phyloP scores from a whole-genome alignment of 2,888 invertebrate species.

The Perithous albicinctus region DNA sequence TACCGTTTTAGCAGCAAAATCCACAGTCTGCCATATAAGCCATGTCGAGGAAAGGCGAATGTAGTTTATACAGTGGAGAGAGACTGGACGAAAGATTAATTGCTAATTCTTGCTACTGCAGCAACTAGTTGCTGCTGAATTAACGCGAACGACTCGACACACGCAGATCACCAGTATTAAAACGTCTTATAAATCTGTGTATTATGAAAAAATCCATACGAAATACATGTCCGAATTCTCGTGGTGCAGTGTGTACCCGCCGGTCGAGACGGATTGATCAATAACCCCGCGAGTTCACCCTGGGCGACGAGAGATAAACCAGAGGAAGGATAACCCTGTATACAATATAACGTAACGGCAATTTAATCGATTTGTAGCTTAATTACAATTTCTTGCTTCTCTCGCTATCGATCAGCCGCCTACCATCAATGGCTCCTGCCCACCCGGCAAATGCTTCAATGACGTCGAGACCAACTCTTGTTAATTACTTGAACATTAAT shows the following conservation, averaged over 20 bases:
- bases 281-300: conserved; percentile 22
- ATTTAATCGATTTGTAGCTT: conserved; percentile 61
- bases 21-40: conserved; percentile 54
- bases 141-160: conserved; percentile 23
- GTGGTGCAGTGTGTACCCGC: conserved; percentile 12
- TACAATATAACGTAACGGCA: conserved; percentile 45
- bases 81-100: conserved; percentile 77
- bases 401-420: conserved; percentile 55
- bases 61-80: conserved; percentile 23
- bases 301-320: conserved; percentile 37
- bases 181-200: conserved; percentile 9
- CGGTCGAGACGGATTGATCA: conserved; percentile 49
- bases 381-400: conserved; percentile 59
- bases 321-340: conserved; percentile 10
- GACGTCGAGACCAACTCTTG: conserved; percentile 56
- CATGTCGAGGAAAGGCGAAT: background rate
- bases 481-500: conserved; percentile 62
- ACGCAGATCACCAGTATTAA: background rate
- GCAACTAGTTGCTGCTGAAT: conserved; percentile 79
- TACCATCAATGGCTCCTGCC: conserved; percentile 14
- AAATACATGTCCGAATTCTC: conserved; percentile 4
- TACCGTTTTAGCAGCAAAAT: conserved; percentile 42
- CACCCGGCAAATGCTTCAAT: conserved; percentile 48
- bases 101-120: conserved; percentile 78
- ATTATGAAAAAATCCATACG: background rate